phyloP scores from a whole-genome alignment of 2,113 vertebrate species.

The Cyprinodon tularosa region DNA sequence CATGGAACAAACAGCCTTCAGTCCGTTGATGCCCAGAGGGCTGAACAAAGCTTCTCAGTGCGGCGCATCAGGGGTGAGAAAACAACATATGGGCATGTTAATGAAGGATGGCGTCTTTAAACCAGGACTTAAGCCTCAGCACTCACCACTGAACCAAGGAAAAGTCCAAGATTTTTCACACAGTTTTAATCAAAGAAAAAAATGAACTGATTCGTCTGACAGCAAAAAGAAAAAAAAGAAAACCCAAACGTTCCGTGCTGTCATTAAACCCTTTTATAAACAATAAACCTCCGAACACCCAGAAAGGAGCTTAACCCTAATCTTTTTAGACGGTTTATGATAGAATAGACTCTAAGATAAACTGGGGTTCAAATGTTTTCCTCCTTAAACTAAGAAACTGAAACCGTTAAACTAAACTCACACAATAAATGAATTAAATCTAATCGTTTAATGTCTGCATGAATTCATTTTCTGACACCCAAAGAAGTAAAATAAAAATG shows the following conservation, averaged over 20 bases:
- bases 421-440: neutral
- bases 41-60: neutral
- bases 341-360: neutral
- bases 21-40: neutral
- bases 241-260: neutral
- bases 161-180: neutral
- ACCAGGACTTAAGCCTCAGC: neutral
- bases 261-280: neutral
- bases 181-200: too few species aligned
- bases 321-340: neutral
- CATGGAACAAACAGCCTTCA: neutral
- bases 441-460: neutral
- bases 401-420: neutral
- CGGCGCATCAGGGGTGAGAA: constrained; percentile 1
- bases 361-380: neutral
- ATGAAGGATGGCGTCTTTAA: constrained; percentile 9
- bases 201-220: too few species aligned
- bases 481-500: neutral
- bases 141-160: constrained; percentile 1
- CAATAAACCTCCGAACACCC: neutral
- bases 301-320: neutral
- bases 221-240: neutral
- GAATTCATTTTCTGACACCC: neutral
- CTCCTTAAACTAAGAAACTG: neutral
- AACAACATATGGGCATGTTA: constrained; percentile 13